These are phyloP conservation scores for Porites divaricata DNA, from an alignment of 92 coral and sea anemone species.

Conservation along the genomic window DNA sequence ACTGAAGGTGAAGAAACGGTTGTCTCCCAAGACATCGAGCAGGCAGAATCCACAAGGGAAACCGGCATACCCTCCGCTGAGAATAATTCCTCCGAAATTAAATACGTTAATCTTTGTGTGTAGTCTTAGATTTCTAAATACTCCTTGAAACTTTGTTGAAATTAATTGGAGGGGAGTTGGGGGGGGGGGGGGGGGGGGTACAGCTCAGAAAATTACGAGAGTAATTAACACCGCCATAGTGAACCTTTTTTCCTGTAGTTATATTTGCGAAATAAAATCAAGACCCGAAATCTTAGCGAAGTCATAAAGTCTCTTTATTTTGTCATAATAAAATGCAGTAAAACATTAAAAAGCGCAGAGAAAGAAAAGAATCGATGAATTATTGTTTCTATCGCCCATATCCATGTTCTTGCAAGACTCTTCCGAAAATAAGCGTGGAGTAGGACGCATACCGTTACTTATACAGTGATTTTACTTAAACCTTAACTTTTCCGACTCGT, in stretches of 20 bases:
- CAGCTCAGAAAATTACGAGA: neutral
- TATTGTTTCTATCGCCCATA: neutral
- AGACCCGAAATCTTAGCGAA: neutral
- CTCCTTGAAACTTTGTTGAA: neutral
- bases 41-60: neutral
- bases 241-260: neutral
- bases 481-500: too few species aligned
- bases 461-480: too few species aligned
- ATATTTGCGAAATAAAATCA: conserved; percentile 2
- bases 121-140: conserved; percentile 18
- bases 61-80: neutral
- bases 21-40: conserved; percentile 6
- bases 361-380: neutral
- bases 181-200: neutral
- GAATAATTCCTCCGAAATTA: neutral
- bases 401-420: neutral
- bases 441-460: too few species aligned
- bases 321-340: neutral
- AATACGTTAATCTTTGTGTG: conserved; percentile 25
- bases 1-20: conserved; percentile 33
- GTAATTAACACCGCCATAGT: neutral
- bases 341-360: neutral
- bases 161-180: neutral
- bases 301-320: neutral
- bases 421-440: too few species aligned